Percentiles rank a stretch among this genome's conserved stretches.
These are phyloP conservation scores for Carterocephalus palaemon DNA, from an alignment of 2,888 invertebrate genomes.

Conservation along the genomic window DNA sequence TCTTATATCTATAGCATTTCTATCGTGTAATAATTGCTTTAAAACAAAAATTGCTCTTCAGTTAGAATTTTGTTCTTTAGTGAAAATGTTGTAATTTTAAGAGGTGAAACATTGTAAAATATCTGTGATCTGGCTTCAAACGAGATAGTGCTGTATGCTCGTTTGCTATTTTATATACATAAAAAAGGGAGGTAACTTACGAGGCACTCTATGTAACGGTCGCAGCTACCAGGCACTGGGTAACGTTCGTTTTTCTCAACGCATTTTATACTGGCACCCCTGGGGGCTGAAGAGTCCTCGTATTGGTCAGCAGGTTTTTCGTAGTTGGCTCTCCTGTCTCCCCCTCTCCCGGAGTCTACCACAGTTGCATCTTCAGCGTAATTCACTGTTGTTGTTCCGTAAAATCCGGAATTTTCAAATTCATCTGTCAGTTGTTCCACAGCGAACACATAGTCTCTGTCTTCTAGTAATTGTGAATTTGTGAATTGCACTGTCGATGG, in stretches of 20 bases:
- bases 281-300: slow-evolving; percentile 35
- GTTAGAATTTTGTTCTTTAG: too few relatives aligned
- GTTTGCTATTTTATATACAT: too few relatives aligned
- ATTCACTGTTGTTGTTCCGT: slow-evolving; percentile 12
- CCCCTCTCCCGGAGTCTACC: neutral
- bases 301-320: slow-evolving; percentile 37
- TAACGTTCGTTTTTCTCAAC: slow-evolving; percentile 84
- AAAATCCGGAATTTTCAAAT: slow-evolving; percentile 15
- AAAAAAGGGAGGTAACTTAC: too few relatives aligned
- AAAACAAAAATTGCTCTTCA: too few relatives aligned
- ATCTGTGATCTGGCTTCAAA: too few relatives aligned
- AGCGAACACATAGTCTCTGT: neutral
- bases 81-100: too few relatives aligned
- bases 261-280: slow-evolving; percentile 62
- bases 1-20: too few relatives aligned
- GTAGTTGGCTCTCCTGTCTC: slow-evolving; percentile 31
- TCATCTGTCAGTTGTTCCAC: slow-evolving; percentile 6
- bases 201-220: slow-evolving; percentile 84
- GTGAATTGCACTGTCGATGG: slow-evolving; percentile 8
- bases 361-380: slow-evolving; percentile 14
- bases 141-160: too few relatives aligned
- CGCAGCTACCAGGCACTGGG: slow-evolving; percentile 84
- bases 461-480: slow-evolving; percentile 8
- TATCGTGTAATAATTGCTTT: too few relatives aligned
- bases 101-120: too few relatives aligned